phyloP scores from a whole-genome alignment of 2,797 vertebrate species.

The Gadopsis marmoratus region DNA sequence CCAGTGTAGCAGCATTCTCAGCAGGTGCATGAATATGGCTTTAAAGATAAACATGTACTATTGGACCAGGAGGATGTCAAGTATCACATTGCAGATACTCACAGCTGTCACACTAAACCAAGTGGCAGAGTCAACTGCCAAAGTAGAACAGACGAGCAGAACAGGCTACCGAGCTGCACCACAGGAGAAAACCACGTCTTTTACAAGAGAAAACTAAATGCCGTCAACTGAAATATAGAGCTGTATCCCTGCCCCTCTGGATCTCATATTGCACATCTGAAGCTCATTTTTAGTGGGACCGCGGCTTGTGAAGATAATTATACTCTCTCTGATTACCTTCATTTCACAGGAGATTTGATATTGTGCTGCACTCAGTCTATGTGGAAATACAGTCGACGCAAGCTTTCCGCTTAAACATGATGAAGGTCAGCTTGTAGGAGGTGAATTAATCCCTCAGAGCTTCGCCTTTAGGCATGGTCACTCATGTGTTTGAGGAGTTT shows the following conservation, averaged over 20 bases:
- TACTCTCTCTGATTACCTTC: conserved; percentile 21
- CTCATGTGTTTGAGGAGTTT: not conserved
- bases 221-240: conserved; percentile 27
- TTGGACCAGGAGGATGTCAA: conserved; percentile 16
- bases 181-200: conserved; percentile 17
- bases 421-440: not conserved
- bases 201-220: conserved; percentile 18
- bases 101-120: conserved; percentile 29
- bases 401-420: conserved; percentile 8
- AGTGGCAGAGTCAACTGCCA: conserved; percentile 12
- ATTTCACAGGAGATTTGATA: conserved; percentile 35
- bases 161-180: not conserved
- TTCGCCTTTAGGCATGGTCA: not conserved
- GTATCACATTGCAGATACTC: conserved; percentile 17
- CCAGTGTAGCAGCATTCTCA: conserved; percentile 1
- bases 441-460: not conserved
- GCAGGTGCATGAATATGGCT: conserved; percentile 28
- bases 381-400: not conserved
- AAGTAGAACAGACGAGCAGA: conserved; percentile 21
- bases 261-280: conserved; percentile 1
- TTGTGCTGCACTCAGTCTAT: not conserved
- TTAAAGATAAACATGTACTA: conserved; percentile 1
- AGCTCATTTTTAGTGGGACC: conserved; percentile 28
- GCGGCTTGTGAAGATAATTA: conserved; percentile 35
- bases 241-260: not conserved